Conservation (phyloP, 2,888 invertebrate genomes). For the Invenusta paracnida region DNA sequence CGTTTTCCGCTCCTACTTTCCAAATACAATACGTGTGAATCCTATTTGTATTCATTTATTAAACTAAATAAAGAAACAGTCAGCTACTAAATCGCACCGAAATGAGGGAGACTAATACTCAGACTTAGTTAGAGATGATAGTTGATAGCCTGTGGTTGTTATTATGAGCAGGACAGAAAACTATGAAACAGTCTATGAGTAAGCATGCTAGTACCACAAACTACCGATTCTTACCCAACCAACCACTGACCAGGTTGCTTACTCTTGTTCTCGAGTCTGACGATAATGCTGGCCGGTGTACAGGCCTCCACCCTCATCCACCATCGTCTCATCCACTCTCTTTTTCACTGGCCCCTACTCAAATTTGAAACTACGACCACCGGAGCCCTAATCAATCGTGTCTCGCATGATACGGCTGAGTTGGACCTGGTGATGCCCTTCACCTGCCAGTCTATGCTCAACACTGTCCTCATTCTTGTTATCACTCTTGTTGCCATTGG, state of each 20-base stretch:
- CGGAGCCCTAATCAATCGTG: conserved; percentile 24
- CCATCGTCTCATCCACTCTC: background rate
- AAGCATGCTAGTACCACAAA: no score
- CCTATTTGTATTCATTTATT: no score
- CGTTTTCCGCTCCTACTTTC: no score
- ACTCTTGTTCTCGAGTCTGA: background rate
- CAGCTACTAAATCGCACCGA: no score
- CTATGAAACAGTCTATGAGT: no score
- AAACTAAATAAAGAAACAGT: no score
- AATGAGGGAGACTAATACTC: no score
- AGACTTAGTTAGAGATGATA: no score
- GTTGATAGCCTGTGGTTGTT: no score
- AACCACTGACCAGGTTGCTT: background rate
- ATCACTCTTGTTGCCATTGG: background rate
- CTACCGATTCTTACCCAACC: no score
- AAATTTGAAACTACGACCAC: background rate
- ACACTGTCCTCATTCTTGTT: background rate
- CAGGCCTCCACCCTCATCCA: background rate
- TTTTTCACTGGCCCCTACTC: conserved; percentile 26
- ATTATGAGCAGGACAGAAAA: no score
- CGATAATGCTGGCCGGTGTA: background rate
- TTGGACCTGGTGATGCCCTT: conserved; percentile 24
- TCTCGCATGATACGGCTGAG: conserved; percentile 4
- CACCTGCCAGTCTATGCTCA: background rate
- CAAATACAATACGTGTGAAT: no score